These are phyloP conservation scores for Oceanodroma leucorhoa DNA, from an alignment of 2,797 vertebrate genomes.

Conservation along the genomic window DNA sequence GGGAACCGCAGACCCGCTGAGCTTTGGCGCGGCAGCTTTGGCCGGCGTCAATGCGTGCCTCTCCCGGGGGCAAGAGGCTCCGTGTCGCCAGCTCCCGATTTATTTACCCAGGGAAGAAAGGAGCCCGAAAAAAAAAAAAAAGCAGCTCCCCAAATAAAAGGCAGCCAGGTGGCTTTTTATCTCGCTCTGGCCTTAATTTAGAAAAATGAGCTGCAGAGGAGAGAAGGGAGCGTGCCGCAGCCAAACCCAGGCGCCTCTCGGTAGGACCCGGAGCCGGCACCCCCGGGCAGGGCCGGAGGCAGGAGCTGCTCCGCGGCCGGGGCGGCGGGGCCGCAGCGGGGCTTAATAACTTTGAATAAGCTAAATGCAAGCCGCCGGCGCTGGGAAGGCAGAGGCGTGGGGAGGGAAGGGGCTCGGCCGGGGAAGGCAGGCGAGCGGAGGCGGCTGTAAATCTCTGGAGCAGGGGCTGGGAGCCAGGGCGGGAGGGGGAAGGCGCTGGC, in stretches of 20 bases:
- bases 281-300: not conserved
- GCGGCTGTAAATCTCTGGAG: not conserved
- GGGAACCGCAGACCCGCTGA: not conserved
- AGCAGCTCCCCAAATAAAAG: not conserved
- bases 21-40: not conserved
- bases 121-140: not conserved
- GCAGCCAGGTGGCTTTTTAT: not conserved
- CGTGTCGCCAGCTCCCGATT: not conserved
- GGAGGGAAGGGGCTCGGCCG: not conserved
- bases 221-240: not conserved
- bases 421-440: not conserved
- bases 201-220: not conserved
- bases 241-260: not conserved
- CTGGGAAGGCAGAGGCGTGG: not conserved
- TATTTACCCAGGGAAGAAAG: not conserved
- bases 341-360: not conserved
- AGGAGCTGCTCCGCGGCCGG: not conserved
- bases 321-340: not conserved
- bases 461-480: not conserved
- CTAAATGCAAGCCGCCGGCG: fast-evolving
- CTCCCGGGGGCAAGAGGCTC: not conserved
- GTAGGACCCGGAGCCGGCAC: not conserved
- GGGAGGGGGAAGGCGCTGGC: not conserved
- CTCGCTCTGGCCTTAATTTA: not conserved
- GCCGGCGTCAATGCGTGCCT: not conserved